Evolutionary conservation across 2,888 invertebrate species (phyloP), one percentile per base, ranked within the genome.

Genomic region (Cantharis flavilabris): DNA sequence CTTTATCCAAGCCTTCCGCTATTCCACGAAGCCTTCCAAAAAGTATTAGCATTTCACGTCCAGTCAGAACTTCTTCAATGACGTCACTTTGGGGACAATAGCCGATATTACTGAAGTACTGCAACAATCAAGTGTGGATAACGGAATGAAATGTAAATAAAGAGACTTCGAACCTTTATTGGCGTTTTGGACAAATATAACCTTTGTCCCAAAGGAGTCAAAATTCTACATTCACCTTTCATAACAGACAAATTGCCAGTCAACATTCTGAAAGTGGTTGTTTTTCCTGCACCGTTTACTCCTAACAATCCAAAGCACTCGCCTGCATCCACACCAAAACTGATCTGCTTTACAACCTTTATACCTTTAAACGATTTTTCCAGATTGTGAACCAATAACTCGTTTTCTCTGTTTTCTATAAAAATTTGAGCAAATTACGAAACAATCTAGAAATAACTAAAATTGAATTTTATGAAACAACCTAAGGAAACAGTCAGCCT

Each of bases 1-100:
- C 90, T 0, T 81, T 71, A 0, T 88, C 80, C 0, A 91, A 87
- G 88, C 0, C 71, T 0, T 83, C 79, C 0, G 86, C 83, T 18
- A 95, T 90, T 0, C 96, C 97, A 3, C 95, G 91, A 71, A 97
- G 88, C 10, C 92, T 89, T 2, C 94, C 94, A 88, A 95, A 93
- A 78, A 95, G 89, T 70, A 87, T 88, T 69, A 98, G 88, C 84
- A 94, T 94, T 85, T 97, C 93, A 76, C 90, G 88, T 0, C 95
- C 94, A 11, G 96, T 95, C 86, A 96, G 90, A 83, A 93, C 93
- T 73, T 91, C 92, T 83, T 96, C 94, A 69, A 97, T 88, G 0
- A 95, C 95, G 88, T 94, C 93, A 86, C 93, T 93, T 89, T 98
- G 98, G 0, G 98, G 97, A 86, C 98, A 98, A 88, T 98, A 98